A percentile compares a stretch with the other conserved stretches of the same genome.
Conservation (phyloP, 2,113 vertebrate species). For the Entomyzon cyanotis region DNA sequence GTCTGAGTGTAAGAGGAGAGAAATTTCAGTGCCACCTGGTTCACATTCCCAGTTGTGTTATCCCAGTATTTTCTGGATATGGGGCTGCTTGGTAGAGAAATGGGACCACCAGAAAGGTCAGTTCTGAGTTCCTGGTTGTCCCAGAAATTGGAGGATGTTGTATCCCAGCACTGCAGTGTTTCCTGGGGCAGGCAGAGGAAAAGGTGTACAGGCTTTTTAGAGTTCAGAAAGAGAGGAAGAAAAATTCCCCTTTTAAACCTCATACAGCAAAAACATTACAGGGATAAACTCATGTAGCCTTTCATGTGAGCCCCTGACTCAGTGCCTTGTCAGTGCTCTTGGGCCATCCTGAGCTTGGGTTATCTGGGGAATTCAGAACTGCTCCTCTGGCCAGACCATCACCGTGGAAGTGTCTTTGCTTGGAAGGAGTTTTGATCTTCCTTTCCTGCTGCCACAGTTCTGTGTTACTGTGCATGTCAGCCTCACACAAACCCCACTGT, state of each 20-base stretch:
- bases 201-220: background rate
- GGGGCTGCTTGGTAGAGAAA: background rate
- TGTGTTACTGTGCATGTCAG: background rate
- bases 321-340: background rate
- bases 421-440: background rate
- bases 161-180: background rate
- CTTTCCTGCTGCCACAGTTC: background rate
- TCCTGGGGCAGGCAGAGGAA: background rate
- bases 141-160: fast-evolving
- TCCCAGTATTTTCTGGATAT: background rate
- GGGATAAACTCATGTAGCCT: background rate
- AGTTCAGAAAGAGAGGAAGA: background rate
- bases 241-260: background rate
- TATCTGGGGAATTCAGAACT: background rate
- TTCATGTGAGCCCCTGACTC: background rate
- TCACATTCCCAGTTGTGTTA: background rate
- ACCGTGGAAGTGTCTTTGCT: background rate
- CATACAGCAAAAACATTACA: fast-evolving
- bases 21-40: background rate
- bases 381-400: background rate
- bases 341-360: background rate
- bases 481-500: background rate
- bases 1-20: background rate
- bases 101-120: background rate
- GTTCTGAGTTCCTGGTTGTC: background rate